phyloP scores from a whole-genome alignment of 2,113 vertebrate species.

The Catharus minimus region DNA sequence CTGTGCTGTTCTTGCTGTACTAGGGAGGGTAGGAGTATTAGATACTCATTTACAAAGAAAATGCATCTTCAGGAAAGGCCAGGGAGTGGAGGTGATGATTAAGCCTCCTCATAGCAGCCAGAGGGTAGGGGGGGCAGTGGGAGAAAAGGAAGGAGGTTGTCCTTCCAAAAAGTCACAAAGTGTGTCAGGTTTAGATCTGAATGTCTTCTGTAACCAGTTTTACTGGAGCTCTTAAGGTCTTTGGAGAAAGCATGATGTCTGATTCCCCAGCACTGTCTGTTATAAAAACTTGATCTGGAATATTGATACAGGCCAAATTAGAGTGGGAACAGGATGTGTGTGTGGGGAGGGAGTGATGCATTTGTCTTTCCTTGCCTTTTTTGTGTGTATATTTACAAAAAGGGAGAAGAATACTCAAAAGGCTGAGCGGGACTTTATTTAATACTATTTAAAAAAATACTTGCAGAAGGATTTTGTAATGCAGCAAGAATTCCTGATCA shows the following conservation, averaged over 20 bases:
- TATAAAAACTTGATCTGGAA: neutral
- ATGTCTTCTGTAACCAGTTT: neutral
- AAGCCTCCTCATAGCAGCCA: neutral
- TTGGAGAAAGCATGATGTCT: neutral
- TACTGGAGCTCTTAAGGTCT: neutral
- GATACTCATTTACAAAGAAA: accelerated
- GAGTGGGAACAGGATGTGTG: neutral
- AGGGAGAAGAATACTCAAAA: neutral
- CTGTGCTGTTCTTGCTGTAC: neutral
- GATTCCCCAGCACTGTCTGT: neutral
- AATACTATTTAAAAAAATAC: neutral
- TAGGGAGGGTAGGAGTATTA: neutral
- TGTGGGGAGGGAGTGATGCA: neutral
- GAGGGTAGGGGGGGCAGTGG: neutral
- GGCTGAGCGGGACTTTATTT: neutral
- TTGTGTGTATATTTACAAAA: neutral
- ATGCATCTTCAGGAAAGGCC: neutral
- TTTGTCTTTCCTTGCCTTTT: neutral
- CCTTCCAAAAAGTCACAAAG: neutral
- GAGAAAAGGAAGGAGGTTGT: neutral
- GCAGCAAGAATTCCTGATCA: neutral
- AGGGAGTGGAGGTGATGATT: neutral
- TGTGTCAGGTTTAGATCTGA: neutral
- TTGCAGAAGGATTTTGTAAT: neutral
- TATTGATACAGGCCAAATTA: neutral